Evolutionary conservation across 1,140 invertebrate species (phyloP), one percentile per base, ranked within the genome.

Genomic region (Drosophila aff.): DNA sequence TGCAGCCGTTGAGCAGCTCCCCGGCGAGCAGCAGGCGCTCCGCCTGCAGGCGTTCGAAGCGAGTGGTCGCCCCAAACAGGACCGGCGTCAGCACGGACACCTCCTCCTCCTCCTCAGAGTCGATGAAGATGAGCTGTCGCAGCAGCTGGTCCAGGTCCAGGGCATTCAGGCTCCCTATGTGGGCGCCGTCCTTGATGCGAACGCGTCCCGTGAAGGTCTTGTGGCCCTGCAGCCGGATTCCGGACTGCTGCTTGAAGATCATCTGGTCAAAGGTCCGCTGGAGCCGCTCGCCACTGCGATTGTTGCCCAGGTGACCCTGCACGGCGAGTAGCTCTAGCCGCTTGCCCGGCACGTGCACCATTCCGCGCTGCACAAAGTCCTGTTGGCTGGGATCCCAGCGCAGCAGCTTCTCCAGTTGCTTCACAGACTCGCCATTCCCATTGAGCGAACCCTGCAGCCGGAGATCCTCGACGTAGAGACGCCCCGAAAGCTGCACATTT

Each of bases 171-270:
- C 41, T n/a, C 0, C 41, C 26, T 15, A 92, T 74, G 21, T 76
- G 43, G 0, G 73, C 83, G 2, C 90, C 89, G 0, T 58, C 47
- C 0, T 43, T 28, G 9, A 92, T 81, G 28, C 69, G 49, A 0
- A 92, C 81, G 28, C 85, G 79, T 5, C 91, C 91, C 2, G 81
- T 85, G 16, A 92, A 92, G 10, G 58, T 74, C 15, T 90, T 85
- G 38, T 71, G 47, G 16, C 71, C 89, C 15, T 52, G 31, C 4
- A 90, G 0, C 0, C 10, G 44, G 15, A 71, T 31, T 1, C 65
- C 47, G 0, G 21, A 9, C n/a, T 73, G 33, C 11, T 64, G 59
- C 63, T 82, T 91, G 21, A 85, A 78, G 8, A 92, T 31, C 9
- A 92, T 9, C 40, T 89, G 63, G 0, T 69, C 74, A 16, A 92